These are phyloP conservation scores for Emmelina monodactyla DNA, from an alignment of 2,888 invertebrate species.

Conservation along the genomic window DNA sequence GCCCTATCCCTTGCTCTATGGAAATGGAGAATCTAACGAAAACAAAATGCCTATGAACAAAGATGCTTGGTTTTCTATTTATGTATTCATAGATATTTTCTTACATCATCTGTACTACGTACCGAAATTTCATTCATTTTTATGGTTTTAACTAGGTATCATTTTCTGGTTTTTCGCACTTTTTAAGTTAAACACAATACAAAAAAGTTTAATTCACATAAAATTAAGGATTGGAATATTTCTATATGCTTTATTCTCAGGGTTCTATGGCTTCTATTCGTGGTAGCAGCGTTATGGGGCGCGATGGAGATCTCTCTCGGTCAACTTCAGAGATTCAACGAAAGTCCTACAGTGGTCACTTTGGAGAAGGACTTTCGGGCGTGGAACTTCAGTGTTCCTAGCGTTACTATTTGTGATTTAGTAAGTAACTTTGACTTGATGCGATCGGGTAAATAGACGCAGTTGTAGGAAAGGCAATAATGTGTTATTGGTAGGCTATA, in stretches of 20 bases:
- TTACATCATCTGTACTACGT: too few species aligned
- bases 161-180: too few species aligned
- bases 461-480: too few species aligned
- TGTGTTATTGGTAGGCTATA: too few species aligned
- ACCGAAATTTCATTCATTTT: too few species aligned
- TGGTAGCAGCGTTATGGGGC: slow-evolving; percentile 39
- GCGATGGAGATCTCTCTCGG: slow-evolving; percentile 52
- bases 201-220: not conserved
- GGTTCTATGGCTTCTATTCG: slow-evolving; percentile 42
- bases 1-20: not conserved
- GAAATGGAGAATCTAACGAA: not conserved
- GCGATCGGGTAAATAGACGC: too few species aligned
- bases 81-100: too few species aligned
- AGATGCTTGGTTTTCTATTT: too few species aligned
- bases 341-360: slow-evolving; percentile 70
- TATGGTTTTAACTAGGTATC: too few species aligned
- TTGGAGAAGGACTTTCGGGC: slow-evolving; percentile 69
- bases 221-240: not conserved
- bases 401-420: slow-evolving; percentile 61
- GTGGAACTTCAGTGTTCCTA: slow-evolving; percentile 68
- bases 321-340: slow-evolving; percentile 63
- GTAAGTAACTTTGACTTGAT: too few species aligned
- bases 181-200: too few species aligned
- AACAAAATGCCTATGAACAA: too few species aligned
- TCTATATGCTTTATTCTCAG: slow-evolving; percentile 20